These are phyloP conservation scores for Plestiodon gilberti DNA, from an alignment of 2,113 vertebrate species.

Conservation along the genomic window DNA sequence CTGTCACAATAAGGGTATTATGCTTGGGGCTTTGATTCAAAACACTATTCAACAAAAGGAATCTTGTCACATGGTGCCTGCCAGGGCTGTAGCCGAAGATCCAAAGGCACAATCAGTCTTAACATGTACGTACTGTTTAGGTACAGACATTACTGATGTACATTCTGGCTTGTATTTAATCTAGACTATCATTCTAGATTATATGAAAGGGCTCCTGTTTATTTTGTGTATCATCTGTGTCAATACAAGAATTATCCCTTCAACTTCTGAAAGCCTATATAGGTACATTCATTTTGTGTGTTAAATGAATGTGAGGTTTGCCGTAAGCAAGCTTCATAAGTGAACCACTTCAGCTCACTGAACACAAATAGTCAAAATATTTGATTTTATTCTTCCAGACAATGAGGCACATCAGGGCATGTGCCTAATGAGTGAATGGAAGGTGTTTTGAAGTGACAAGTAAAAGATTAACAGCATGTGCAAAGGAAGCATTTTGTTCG, in stretches of 20 bases:
- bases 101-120: slow-evolving; percentile 25
- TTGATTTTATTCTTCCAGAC: not conserved
- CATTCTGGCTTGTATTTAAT: not conserved
- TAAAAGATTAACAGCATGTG: slow-evolving; percentile 24
- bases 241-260: not conserved
- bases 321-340: not conserved
- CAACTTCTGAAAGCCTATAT: not conserved
- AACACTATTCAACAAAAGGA: slow-evolving; percentile 38
- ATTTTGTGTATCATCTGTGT: not conserved
- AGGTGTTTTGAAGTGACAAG: slow-evolving; percentile 9
- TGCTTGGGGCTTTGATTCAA: slow-evolving; percentile 28
- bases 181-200: no score
- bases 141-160: slow-evolving; percentile 5
- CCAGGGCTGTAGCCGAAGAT: slow-evolving; percentile 32
- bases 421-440: slow-evolving; percentile 27
- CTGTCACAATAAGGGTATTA: slow-evolving; percentile 59
- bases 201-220: not conserved
- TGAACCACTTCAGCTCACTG: not conserved
- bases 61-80: slow-evolving; percentile 52
- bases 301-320: not conserved
- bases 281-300: not conserved
- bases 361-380: no score
- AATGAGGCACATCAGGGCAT: slow-evolving; percentile 29
- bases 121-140: not conserved
- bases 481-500: slow-evolving; percentile 36